These are phyloP conservation scores for Acrossocheilus wenchowensis DNA, from an alignment of 2,797 vertebrate genomes.

Conservation along the genomic window DNA sequence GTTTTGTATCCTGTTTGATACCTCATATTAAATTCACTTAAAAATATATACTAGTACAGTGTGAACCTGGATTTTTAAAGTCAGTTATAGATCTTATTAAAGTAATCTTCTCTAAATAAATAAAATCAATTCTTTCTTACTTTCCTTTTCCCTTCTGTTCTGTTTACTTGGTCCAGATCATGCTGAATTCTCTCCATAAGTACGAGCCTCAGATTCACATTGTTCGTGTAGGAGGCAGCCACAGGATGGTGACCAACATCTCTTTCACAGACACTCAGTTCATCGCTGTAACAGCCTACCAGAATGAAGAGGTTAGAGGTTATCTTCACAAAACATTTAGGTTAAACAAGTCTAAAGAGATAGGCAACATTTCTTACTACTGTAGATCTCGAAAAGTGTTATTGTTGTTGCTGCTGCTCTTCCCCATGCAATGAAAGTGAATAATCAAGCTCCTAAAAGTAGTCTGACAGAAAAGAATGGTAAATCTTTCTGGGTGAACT, in stretches of 20 bases:
- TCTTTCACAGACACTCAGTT: slow-evolving; percentile 96
- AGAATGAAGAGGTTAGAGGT: slow-evolving; percentile 92
- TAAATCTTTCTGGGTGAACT: neutral
- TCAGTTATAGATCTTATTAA: neutral
- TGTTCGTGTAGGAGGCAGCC: slow-evolving; percentile 88
- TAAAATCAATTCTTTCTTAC: neutral
- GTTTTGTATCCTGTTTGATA: neutral
- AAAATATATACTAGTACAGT: neutral
- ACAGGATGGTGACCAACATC: slow-evolving; percentile 91
- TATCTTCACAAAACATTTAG: neutral
- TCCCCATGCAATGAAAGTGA: neutral
- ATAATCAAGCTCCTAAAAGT: neutral
- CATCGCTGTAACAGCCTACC: slow-evolving; percentile 96
- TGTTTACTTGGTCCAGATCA: slow-evolving; percentile 80
- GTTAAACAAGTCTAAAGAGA: neutral
- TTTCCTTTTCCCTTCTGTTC: neutral
- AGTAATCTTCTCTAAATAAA: neutral
- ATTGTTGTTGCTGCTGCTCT: neutral
- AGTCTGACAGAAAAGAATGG: neutral
- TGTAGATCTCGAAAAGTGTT: neutral
- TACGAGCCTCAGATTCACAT: slow-evolving; percentile 97
- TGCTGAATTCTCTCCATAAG: slow-evolving; percentile 94
- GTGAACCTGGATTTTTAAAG: neutral
- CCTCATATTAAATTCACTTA: neutral
- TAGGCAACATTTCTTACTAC: neutral